A percentile compares a stretch with the other conserved stretches of the same genome.
phyloP scores from a whole-genome alignment of 2,113 vertebrate genomes.

The Cephalophus harveyi region DNA sequence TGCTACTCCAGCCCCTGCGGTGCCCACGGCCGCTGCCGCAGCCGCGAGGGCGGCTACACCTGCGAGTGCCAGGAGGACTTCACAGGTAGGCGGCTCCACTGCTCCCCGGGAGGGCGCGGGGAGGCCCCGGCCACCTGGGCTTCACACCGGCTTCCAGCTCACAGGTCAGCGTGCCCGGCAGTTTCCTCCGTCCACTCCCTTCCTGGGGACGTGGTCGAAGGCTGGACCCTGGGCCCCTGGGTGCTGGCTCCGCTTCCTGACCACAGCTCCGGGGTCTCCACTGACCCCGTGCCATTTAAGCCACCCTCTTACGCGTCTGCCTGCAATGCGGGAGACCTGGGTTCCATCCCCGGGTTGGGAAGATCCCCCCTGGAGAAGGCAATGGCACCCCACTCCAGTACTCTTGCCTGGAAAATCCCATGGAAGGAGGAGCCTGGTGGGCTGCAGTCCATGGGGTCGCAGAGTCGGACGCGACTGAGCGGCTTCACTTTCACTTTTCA shows the following conservation, averaged over 20 bases:
- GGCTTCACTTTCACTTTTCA: background rate
- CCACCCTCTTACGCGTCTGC: background rate
- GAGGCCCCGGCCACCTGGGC: accelerated
- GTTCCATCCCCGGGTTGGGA: background rate
- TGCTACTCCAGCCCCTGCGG: constrained; percentile 95
- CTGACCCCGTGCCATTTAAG: accelerated
- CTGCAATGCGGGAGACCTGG: background rate
- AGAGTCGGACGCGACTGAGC: background rate
- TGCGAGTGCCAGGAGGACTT: constrained; percentile 94
- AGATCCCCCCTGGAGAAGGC: background rate
- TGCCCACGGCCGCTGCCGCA: constrained; percentile 89
- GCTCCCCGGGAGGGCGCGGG: accelerated
- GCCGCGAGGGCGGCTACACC: constrained; percentile 94
- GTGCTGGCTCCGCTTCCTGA: accelerated
- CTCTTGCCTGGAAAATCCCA: background rate
- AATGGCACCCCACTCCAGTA: background rate
- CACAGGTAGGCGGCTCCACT: constrained; percentile 84
- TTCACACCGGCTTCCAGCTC: accelerated
- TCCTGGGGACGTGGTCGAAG: accelerated
- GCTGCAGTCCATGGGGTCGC: background rate
- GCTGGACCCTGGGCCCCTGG: accelerated
- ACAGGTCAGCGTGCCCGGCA: accelerated
- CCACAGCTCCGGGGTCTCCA: accelerated
- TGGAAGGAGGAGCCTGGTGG: background rate
- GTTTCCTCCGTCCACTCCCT: accelerated